Conservation (phyloP, 1,140 invertebrate genomes). For the Tetramorium parvispinum region DNA sequence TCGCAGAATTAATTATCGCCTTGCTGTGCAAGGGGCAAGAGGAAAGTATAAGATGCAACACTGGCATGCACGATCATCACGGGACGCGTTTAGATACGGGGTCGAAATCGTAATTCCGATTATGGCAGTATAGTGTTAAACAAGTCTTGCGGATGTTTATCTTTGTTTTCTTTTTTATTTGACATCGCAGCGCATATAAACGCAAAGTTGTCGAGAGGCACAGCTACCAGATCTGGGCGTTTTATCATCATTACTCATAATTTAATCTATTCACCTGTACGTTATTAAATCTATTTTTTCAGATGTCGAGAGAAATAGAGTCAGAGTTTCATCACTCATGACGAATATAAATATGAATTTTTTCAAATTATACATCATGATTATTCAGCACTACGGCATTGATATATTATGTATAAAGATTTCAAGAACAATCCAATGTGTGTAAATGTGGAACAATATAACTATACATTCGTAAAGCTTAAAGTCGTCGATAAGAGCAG, state of each 20-base stretch:
- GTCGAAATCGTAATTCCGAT: neutral
- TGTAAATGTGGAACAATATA: neutral
- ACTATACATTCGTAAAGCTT: neutral
- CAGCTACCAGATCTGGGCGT: conserved; percentile 63
- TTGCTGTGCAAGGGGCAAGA: conserved; percentile 67
- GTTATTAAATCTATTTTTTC: conserved; percentile 8
- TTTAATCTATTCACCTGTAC: neutral
- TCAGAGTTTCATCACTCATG: neutral
- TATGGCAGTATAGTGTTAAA: neutral
- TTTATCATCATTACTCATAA: neutral
- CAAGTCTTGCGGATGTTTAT: neutral
- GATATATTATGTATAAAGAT: neutral
- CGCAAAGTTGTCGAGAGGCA: conserved; percentile 61
- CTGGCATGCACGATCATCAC: conserved; percentile 67
- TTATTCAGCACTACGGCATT: neutral
- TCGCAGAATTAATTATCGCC: conserved; percentile 83
- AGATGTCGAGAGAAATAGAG: neutral
- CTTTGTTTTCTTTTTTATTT: neutral
- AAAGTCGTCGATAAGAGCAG: neutral
- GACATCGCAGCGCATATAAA: conserved; percentile 67
- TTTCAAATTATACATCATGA: neutral
- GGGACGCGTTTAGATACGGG: neutral
- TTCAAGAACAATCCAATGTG: neutral
- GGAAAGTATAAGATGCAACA: conserved; percentile 85
- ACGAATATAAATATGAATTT: neutral